phyloP scores from a whole-genome alignment of 2,797 vertebrate species.

The Phrynocephalus forsythii region DNA sequence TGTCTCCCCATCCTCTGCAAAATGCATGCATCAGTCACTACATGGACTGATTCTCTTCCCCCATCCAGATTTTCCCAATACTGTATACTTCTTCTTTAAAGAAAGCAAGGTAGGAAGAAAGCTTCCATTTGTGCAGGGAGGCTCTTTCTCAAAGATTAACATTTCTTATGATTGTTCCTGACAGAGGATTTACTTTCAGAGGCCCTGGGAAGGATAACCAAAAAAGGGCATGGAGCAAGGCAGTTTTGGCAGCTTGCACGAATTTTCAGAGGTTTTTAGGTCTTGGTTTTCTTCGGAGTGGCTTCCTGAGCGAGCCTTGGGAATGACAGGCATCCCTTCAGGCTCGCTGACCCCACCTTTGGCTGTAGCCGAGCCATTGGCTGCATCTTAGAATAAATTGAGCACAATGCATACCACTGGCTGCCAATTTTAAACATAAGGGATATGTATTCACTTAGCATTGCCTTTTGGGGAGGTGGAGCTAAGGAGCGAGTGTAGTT shows the following conservation, averaged over 20 bases:
- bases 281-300: slow-evolving; percentile 83
- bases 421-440: slow-evolving; percentile 82
- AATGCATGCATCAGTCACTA: slow-evolving; percentile 55
- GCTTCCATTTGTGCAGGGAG: slow-evolving; percentile 72
- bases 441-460: slow-evolving; percentile 83
- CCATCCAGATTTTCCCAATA: slow-evolving; percentile 35
- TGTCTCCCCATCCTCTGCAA: not conserved
- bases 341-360: slow-evolving; percentile 79
- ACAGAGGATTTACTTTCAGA: slow-evolving; percentile 89
- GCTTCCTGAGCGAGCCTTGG: slow-evolving; percentile 83
- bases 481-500: slow-evolving; percentile 81
- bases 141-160: slow-evolving; percentile 84
- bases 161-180: slow-evolving; percentile 88
- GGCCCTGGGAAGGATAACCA: slow-evolving; percentile 88
- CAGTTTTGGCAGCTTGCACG: slow-evolving; percentile 81
- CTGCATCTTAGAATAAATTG: slow-evolving; percentile 77
- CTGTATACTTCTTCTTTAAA: slow-evolving; percentile 44
- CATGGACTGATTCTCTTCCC: slow-evolving; percentile 49
- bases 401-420: slow-evolving; percentile 83
- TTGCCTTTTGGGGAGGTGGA: slow-evolving; percentile 86
- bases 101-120: slow-evolving; percentile 2
- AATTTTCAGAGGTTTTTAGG: slow-evolving; percentile 82
- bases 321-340: slow-evolving; percentile 85
- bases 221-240: slow-evolving; percentile 87
- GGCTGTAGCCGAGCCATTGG: slow-evolving; percentile 76